Conservation (phyloP, 2,888 invertebrate genomes). For the Dasysyrphus tricinctus region DNA sequence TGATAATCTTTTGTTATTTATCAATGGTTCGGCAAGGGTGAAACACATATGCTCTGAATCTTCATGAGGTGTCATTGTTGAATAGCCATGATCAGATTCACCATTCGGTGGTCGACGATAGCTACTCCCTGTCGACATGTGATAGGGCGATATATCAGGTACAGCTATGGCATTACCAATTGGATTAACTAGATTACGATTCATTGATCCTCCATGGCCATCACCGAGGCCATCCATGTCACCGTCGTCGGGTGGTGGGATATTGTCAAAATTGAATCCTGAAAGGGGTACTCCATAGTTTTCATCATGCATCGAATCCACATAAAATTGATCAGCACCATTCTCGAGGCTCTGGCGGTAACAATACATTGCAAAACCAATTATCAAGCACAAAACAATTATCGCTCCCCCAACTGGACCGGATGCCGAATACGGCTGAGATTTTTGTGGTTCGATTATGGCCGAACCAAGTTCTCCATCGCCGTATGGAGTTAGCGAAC, state of each 20-base stretch:
- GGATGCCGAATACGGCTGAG: constrained; percentile 88
- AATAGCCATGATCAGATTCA: constrained; percentile 96
- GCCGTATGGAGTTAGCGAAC: constrained; percentile 91
- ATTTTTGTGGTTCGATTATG: constrained; percentile 81
- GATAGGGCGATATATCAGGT: constrained; percentile 90
- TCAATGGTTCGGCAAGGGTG: constrained; percentile 87
- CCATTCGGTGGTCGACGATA: constrained; percentile 89
- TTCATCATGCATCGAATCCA: constrained; percentile 84
- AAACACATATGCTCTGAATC: constrained; percentile 93
- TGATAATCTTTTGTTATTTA: constrained; percentile 84
- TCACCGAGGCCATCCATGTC: constrained; percentile 83
- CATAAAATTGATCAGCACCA: constrained; percentile 84
- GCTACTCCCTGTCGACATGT: constrained; percentile 88
- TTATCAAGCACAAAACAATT: constrained; percentile 90
- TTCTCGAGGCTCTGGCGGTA: constrained; percentile 87
- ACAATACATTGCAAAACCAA: constrained; percentile 93
- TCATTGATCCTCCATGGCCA: constrained; percentile 83
- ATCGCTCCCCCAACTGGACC: constrained; percentile 95
- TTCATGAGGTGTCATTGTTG: constrained; percentile 96
- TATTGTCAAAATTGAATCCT: constrained; percentile 89
- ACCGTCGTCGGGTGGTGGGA: constrained; percentile 83
- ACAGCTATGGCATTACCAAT: constrained; percentile 87
- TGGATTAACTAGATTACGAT: constrained; percentile 87
- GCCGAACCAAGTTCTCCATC: constrained; percentile 81
- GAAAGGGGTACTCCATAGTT: constrained; percentile 88